A percentile compares a stretch with the other conserved stretches of the same genome.
These are phyloP conservation scores for Neotoma lepida DNA, from an alignment of 2,113 vertebrate genomes.

Conservation along the genomic window DNA sequence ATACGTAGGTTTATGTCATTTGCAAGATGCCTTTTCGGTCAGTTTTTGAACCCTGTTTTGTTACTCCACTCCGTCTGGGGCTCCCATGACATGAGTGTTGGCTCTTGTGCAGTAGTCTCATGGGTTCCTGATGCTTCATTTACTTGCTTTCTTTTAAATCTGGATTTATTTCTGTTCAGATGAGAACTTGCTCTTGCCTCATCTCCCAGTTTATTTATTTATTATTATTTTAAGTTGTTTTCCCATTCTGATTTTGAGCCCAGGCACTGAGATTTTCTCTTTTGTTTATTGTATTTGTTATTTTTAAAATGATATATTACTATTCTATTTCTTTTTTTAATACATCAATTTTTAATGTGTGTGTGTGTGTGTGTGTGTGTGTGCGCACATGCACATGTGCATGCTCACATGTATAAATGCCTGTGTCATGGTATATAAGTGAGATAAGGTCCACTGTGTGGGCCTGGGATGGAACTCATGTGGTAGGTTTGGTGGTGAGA, in stretches of 20 bases:
- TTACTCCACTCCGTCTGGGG: not conserved
- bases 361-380: not conserved
- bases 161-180: not conserved
- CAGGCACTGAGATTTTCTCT: not conserved
- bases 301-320: not conserved
- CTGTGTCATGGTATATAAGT: not conserved
- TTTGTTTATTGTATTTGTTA: not conserved
- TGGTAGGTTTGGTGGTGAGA: not conserved
- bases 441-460: not conserved
- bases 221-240: not conserved
- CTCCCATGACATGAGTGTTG: not conserved
- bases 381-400: not conserved
- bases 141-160: not conserved
- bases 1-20: not conserved
- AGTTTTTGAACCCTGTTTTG: not conserved
- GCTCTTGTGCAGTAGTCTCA: not conserved
- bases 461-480: not conserved
- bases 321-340: not conserved
- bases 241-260: conserved; percentile 4
- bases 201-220: not conserved
- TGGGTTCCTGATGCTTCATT: not conserved
- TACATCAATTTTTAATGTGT: not conserved
- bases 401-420: too few relatives aligned
- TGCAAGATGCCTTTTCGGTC: not conserved
- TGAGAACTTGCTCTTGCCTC: not conserved